Percentiles rank a stretch among this genome's conserved stretches.
These are phyloP conservation scores for Macaria notata DNA, from an alignment of 2,888 invertebrate species.

Conservation along the genomic window DNA sequence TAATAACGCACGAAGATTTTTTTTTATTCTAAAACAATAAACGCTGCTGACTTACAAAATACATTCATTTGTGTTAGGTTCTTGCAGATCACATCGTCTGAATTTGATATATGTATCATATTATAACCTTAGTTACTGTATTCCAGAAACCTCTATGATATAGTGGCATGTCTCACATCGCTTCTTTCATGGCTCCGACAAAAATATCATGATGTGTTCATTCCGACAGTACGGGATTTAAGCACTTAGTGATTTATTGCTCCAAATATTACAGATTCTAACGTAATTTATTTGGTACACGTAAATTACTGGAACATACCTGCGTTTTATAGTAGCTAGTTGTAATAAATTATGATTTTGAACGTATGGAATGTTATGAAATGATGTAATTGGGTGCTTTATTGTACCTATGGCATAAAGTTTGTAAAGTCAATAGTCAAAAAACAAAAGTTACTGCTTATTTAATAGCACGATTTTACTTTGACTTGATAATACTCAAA, in stretches of 20 bases:
- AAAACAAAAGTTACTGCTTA: too few relatives aligned
- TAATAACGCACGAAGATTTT: too few relatives aligned
- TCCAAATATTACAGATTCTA: slow-evolving; percentile 11
- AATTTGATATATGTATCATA: not conserved
- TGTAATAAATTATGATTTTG: not conserved
- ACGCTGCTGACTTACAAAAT: too few relatives aligned
- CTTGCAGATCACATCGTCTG: too few relatives aligned
- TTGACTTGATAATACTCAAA: too few relatives aligned
- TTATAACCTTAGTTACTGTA: slow-evolving; percentile 6
- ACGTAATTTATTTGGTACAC: slow-evolving; percentile 14
- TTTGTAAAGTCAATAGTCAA: too few relatives aligned
- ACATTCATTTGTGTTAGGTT: too few relatives aligned
- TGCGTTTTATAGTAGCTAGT: not conserved
- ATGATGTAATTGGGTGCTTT: not conserved
- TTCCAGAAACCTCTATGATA: slow-evolving; percentile 8
- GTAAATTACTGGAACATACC: slow-evolving; percentile 1
- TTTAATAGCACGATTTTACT: too few relatives aligned
- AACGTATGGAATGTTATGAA: too few relatives aligned
- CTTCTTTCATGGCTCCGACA: slow-evolving; percentile 18
- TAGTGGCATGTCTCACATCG: slow-evolving; percentile 18
- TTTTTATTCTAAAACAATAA: too few relatives aligned
- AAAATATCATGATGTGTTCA: slow-evolving; percentile 16
- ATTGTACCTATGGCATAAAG: not conserved
- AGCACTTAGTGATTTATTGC: slow-evolving; percentile 19
- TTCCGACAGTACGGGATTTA: slow-evolving; percentile 12